Percentiles rank a stretch among this genome's conserved stretches.
These are phyloP conservation scores for Nibea coibor DNA, from an alignment of 2,113 vertebrate species.

Conservation along the genomic window DNA sequence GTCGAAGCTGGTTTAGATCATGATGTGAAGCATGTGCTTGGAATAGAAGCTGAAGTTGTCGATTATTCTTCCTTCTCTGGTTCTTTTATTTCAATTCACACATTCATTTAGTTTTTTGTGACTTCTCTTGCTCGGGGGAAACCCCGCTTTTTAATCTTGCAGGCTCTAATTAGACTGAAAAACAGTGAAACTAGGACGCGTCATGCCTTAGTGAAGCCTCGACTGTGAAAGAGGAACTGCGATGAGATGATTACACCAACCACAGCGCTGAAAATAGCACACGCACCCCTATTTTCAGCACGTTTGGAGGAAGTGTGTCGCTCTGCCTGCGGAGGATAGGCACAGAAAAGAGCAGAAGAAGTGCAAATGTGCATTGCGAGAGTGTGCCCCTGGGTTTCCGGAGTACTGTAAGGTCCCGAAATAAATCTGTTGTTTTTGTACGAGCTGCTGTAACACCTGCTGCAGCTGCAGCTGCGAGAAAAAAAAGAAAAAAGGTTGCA, in stretches of 20 bases:
- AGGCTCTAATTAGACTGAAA: slow-evolving; percentile 8
- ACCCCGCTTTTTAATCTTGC: slow-evolving; percentile 9
- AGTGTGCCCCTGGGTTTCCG: slow-evolving; percentile 34
- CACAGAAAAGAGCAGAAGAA: slow-evolving; percentile 50
- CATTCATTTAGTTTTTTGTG: neutral
- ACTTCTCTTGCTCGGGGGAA: neutral
- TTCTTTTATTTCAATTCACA: neutral
- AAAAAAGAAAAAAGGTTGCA: neutral
- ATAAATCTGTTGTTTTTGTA: slow-evolving; percentile 54
- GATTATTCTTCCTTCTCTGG: slow-evolving; percentile 10
- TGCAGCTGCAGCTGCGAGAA: neutral
- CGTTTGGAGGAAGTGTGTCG: slow-evolving; percentile 69
- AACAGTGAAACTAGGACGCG: slow-evolving; percentile 40
- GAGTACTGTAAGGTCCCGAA: slow-evolving; percentile 39
- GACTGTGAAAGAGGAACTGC: slow-evolving; percentile 66
- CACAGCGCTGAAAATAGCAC: slow-evolving; percentile 72
- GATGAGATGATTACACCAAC: slow-evolving; percentile 54
- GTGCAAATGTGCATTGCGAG: slow-evolving; percentile 55
- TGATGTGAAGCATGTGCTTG: slow-evolving; percentile 30
- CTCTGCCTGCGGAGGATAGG: slow-evolving; percentile 56
- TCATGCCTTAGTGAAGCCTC: slow-evolving; percentile 24
- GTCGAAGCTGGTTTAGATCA: slow-evolving; percentile 24
- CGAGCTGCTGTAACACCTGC: slow-evolving; percentile 42
- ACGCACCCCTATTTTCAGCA: slow-evolving; percentile 66
- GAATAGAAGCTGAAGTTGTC: slow-evolving; percentile 12